phyloP scores from a whole-genome alignment of 1,140 invertebrate species.

The Spodoptera frugiperda region DNA sequence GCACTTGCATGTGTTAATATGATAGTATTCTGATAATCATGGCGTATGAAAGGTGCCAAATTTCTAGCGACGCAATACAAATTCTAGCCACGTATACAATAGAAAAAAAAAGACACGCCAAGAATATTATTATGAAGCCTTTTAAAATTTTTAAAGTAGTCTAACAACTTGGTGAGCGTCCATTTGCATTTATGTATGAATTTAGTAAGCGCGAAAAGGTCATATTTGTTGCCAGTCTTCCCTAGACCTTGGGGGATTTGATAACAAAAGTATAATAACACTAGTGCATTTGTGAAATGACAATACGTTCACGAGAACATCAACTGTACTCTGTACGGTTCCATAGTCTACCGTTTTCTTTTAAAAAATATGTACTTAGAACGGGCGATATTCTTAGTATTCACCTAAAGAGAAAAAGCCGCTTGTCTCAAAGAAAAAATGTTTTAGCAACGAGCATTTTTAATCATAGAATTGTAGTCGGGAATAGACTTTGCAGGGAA shows the following conservation, averaged over 20 bases:
- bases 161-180: conserved; percentile 11
- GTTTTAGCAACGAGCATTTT: neutral
- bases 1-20: conserved; percentile 3
- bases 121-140: neutral
- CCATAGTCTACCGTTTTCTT: neutral
- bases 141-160: neutral
- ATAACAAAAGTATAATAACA: conserved; percentile 23
- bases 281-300: conserved; percentile 1
- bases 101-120: neutral
- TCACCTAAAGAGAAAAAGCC: neutral
- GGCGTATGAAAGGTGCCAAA: conserved; percentile 22
- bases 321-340: neutral
- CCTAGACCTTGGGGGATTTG: conserved; percentile 30
- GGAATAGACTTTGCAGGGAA: neutral
- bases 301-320: neutral
- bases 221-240: conserved; percentile 18
- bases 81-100: conserved; percentile 1
- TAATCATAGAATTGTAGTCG: neutral
- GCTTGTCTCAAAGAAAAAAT: neutral
- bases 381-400: neutral
- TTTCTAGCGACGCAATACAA: conserved; percentile 4
- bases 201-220: conserved; percentile 22
- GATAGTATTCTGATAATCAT: neutral
- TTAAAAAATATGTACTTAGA: neutral
- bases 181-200: conserved; percentile 11